Base-by-base conservation (phyloP, 2,888 invertebrate genomes). In the Stegana nigrithorax region DNA sequence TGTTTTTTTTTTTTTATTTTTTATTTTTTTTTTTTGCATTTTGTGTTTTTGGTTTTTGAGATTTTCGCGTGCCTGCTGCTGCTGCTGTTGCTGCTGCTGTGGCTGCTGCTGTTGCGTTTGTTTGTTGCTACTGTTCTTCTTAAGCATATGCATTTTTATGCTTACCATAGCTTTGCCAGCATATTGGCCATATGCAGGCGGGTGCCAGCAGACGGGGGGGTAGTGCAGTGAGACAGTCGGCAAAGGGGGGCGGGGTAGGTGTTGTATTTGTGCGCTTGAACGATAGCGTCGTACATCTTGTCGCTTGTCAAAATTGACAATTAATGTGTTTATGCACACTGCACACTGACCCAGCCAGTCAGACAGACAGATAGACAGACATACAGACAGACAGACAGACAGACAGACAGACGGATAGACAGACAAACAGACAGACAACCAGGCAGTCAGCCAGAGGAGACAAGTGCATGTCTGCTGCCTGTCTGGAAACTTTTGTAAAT, bases 381-480 rank as follows among this genome's bases (percentile, higher is more conserved):
- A 56, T 36, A 8, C 23, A 47, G 39, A 25, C 42, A 44, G n/a
- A 12, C 56, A 5, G 17, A 12, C 36, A 66, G 63, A 53, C 62
- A 61, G 26, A 21, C 25, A 50, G 4, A n/a, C n/a, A n/a, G n/a
- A n/a, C n/a, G n/a, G n/a, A n/a, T n/a, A n/a, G n/a, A n/a, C n/a
- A n/a, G n/a, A n/a, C n/a, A n/a, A n/a, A n/a, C n/a, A 27, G 29
- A 21, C 51, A 29, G 27, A 44, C 44, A 19, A n/a, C 51, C 51
- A 53, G 51, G 26, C 39, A 66, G 61, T 59, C 62, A 61, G 65
- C 27, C 60, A 57, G 57, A 56, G 63, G 59, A 72, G 78, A 79
- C 80, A 81, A 81, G 81, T 83, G 83, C 75, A 76, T 80, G 83
- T 82, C 81, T 83, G 80, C 78, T 71, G 73, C 70, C 73, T 83